These are phyloP conservation scores for Drosophila nr. perissopoda DNA, from an alignment of 2,888 invertebrate species.

Conservation along the genomic window DNA sequence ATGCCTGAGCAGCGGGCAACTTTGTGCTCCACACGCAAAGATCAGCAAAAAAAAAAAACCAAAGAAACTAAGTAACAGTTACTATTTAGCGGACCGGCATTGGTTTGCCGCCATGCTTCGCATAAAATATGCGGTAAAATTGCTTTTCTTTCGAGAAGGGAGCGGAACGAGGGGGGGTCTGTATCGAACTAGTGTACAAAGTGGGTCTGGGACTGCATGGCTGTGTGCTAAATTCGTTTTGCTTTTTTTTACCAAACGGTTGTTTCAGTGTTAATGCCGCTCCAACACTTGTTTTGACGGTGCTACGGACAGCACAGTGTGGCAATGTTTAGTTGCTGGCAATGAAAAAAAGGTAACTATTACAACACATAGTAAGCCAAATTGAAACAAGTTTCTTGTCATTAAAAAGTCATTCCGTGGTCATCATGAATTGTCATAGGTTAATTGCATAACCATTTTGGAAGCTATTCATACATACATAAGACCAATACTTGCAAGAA, in stretches of 20 bases:
- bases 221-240: slow-evolving; percentile 63
- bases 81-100: slow-evolving; percentile 66
- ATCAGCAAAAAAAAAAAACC: slow-evolving; percentile 22
- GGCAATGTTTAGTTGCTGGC: neutral
- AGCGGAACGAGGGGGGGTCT: neutral
- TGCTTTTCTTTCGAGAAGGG: slow-evolving; percentile 49
- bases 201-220: slow-evolving; percentile 54
- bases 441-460: neutral
- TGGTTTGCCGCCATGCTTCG: slow-evolving; percentile 20
- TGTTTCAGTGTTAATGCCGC: slow-evolving; percentile 68
- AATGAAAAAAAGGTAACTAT: neutral
- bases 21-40: slow-evolving; percentile 48
- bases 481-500: neutral
- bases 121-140: slow-evolving; percentile 69
- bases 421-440: neutral
- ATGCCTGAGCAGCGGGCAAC: slow-evolving; percentile 51
- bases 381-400: neutral
- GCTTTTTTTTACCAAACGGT: slow-evolving; percentile 41
- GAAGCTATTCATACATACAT: neutral
- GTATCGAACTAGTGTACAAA: slow-evolving; percentile 29
- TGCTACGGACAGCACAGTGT: slow-evolving; percentile 53
- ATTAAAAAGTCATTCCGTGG: neutral
- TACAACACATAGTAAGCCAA: neutral
- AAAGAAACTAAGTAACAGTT: slow-evolving; percentile 74
- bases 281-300: slow-evolving; percentile 64